Percentiles rank a stretch among this genome's conserved stretches.
Evolutionary conservation across 2,888 invertebrate genomes (phyloP).

Genomic region (Cylindroiulus punctatus): DNA sequence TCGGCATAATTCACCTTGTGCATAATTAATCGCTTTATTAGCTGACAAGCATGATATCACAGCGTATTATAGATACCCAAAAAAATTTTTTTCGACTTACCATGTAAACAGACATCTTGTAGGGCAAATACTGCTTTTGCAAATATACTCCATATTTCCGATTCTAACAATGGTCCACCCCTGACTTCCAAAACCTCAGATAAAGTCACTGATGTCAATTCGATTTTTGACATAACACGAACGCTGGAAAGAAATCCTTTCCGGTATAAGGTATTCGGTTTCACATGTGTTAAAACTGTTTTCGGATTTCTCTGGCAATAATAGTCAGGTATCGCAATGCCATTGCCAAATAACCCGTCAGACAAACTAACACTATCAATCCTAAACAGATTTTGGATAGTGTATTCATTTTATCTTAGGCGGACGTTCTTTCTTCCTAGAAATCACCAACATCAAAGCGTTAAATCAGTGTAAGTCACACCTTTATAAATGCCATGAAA

Average conservation of each 20-base stretch:
- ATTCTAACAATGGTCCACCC: slow-evolving; percentile 11
- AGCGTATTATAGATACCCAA: too few relatives aligned
- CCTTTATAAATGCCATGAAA: not conserved
- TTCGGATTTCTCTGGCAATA: not conserved
- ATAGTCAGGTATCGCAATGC: slow-evolving; percentile 46
- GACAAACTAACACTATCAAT: not conserved
- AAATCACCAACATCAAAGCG: not conserved
- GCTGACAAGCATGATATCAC: too few relatives aligned
- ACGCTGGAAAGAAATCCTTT: not conserved
- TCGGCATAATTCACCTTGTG: not conserved
- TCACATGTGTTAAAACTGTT: not conserved
- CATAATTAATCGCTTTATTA: not conserved
- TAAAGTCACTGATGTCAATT: slow-evolving; percentile 35
- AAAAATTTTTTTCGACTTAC: not conserved
- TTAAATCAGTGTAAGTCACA: not conserved
- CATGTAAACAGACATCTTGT: not conserved
- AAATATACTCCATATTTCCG: slow-evolving; percentile 22
- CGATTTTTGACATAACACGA: not conserved
- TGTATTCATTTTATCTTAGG: not conserved
- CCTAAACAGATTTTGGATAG: slow-evolving; percentile 49
- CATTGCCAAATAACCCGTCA: slow-evolving; percentile 46
- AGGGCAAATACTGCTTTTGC: not conserved
- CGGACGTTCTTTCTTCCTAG: not conserved
- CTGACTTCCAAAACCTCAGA: not conserved
- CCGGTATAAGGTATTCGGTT: not conserved